Evolutionary conservation across 2,888 invertebrate species (phyloP).

Genomic region (Tinea trinotella): DNA sequence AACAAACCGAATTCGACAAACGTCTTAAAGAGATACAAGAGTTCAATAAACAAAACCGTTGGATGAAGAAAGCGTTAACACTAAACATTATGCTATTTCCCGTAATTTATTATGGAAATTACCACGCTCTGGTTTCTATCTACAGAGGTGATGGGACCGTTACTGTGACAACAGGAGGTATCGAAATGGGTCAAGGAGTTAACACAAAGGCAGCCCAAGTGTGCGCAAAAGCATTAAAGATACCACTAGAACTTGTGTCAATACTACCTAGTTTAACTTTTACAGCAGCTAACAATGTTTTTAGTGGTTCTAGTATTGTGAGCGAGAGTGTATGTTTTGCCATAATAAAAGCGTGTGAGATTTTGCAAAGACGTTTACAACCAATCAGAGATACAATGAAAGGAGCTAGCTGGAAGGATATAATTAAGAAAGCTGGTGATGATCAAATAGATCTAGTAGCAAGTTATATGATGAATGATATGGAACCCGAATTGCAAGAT

Average conservation of each 20-base stretch:
- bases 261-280: slow-evolving; percentile 74
- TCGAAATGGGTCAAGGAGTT: slow-evolving; percentile 85
- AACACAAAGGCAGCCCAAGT: slow-evolving; percentile 86
- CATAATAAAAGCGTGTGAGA: slow-evolving; percentile 74
- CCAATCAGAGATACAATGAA: slow-evolving; percentile 62
- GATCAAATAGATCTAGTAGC: slow-evolving; percentile 72
- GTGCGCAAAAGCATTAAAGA: slow-evolving; percentile 79
- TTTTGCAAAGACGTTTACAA: slow-evolving; percentile 67
- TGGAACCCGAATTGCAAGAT: slow-evolving; percentile 54
- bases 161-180: slow-evolving; percentile 77
- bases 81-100: slow-evolving; percentile 78
- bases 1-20: slow-evolving; percentile 66
- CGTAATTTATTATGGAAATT: slow-evolving; percentile 67
- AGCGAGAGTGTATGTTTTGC: slow-evolving; percentile 74
- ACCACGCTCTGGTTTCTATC: slow-evolving; percentile 74
- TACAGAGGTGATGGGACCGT: slow-evolving; percentile 81
- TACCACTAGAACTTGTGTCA: slow-evolving; percentile 74
- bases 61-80: slow-evolving; percentile 81
- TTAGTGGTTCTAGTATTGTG: slow-evolving; percentile 78
- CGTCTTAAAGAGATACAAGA: slow-evolving; percentile 59
- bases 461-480: slow-evolving; percentile 71
- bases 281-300: slow-evolving; percentile 72
- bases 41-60: slow-evolving; percentile 79
- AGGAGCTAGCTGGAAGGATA: slow-evolving; percentile 70
- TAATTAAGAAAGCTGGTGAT: slow-evolving; percentile 67